Conservation (phyloP, 2,113 vertebrate species). For the Mirounga angustirostris region DNA sequence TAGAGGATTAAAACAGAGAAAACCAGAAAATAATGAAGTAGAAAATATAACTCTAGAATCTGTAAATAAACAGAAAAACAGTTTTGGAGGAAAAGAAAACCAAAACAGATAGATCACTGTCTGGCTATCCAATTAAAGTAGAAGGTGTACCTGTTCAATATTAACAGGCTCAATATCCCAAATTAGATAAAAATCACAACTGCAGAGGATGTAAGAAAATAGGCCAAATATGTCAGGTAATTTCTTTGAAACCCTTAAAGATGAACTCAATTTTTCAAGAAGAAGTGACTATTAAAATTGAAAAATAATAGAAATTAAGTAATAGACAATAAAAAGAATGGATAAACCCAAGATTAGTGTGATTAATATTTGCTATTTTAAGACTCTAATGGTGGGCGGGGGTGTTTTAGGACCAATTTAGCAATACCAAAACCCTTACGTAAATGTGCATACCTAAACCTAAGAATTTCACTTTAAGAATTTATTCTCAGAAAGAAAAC, state of each 20-base stretch:
- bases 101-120: not conserved
- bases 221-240: not conserved
- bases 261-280: not conserved
- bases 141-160: not conserved
- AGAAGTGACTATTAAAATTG: not conserved
- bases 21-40: not conserved
- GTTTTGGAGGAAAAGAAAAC: not conserved
- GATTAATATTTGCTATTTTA: not conserved
- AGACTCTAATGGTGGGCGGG: not conserved
- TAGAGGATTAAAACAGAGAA: not conserved
- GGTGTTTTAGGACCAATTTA: not conserved
- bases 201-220: not conserved
- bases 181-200: not conserved
- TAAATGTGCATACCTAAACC: not conserved
- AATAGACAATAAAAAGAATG: not conserved
- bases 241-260: not conserved
- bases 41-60: not conserved
- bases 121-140: not conserved
- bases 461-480: not conserved
- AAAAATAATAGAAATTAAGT: not conserved
- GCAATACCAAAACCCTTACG: not conserved
- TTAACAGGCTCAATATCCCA: not conserved
- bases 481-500: not conserved
- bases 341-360: not conserved
- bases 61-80: not conserved